phyloP scores from a whole-genome alignment of 2,797 vertebrate species.

The Coranthus polyacanthus region DNA sequence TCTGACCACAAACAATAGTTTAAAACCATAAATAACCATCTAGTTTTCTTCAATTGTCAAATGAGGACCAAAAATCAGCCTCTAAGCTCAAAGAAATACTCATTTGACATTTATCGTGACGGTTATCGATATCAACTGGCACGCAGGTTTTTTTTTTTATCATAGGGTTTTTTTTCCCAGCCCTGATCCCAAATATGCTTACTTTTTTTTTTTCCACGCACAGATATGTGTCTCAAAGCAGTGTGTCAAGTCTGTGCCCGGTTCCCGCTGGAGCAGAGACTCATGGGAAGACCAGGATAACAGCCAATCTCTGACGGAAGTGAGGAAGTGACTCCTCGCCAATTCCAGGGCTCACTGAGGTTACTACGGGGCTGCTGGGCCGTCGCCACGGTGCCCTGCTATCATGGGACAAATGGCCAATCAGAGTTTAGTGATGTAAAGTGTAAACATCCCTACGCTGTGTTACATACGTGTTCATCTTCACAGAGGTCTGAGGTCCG shows the following conservation, averaged over 20 bases:
- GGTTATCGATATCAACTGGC: no score
- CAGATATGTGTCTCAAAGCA: constrained; percentile 35
- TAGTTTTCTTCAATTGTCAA: no score
- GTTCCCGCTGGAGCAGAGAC: constrained; percentile 55
- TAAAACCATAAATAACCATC: no score
- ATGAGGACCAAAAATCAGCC: no score
- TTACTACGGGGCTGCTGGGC: constrained; percentile 71
- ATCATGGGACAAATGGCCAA: constrained; percentile 70
- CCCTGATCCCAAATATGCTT: no score
- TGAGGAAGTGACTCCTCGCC: constrained; percentile 73
- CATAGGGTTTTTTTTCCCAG: no score
- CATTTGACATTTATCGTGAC: no score
- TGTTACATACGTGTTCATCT: constrained; percentile 1
- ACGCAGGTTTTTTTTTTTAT: no score
- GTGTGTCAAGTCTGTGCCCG: constrained; percentile 33
- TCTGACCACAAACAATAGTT: no score
- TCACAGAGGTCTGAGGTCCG: constrained; percentile 2
- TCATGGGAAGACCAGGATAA: constrained; percentile 70
- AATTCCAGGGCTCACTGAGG: constrained; percentile 56
- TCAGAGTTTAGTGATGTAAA: constrained; percentile 42
- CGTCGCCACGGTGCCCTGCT: constrained; percentile 71
- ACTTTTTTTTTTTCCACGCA: constrained; percentile 5
- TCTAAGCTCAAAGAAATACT: no score
- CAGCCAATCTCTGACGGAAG: constrained; percentile 75
- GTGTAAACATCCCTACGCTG: constrained; percentile 67